phyloP scores from a whole-genome alignment of 2,113 vertebrate species.

The Xiphophorus couchianus region DNA sequence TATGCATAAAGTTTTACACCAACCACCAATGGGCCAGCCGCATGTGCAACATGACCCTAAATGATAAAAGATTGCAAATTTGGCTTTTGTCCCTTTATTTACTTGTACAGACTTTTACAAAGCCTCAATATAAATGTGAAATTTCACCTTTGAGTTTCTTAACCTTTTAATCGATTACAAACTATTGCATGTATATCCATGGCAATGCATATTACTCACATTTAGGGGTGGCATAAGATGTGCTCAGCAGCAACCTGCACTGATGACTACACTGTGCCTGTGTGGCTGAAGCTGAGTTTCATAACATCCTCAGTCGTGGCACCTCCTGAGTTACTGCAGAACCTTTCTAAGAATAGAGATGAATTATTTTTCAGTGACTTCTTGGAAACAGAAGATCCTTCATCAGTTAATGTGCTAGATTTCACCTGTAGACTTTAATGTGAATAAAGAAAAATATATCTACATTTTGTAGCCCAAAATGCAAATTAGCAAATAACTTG shows the following conservation, averaged over 20 bases:
- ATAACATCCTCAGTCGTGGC: constrained; percentile 60
- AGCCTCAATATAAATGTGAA: not conserved
- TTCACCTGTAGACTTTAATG: not conserved
- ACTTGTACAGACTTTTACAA: not conserved
- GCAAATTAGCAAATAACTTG: not conserved
- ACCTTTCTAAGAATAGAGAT: constrained; percentile 47
- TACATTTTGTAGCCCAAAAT: not conserved
- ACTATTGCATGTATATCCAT: not conserved
- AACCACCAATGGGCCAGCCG: constrained; percentile 20
- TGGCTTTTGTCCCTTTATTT: not conserved
- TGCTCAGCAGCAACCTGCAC: constrained; percentile 48
- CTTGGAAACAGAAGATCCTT: not conserved
- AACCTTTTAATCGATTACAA: not conserved
- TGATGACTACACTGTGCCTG: constrained; percentile 41
- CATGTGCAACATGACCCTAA: constrained; percentile 54
- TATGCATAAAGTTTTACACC: constrained; percentile 13
- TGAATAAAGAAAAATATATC: not conserved
- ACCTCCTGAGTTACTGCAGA: constrained; percentile 30
- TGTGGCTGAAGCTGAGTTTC: constrained; percentile 51
- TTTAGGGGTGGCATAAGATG: constrained; percentile 65
- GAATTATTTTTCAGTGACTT: not conserved
- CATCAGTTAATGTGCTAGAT: not conserved
- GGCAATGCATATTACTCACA: constrained; percentile 57
- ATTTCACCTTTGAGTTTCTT: not conserved
- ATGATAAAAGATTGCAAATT: constrained; percentile 21